Evolutionary conservation across 2,888 invertebrate species (phyloP), one percentile per base, ranked within the genome.

Genomic region (Fragum sueziense): DNA sequence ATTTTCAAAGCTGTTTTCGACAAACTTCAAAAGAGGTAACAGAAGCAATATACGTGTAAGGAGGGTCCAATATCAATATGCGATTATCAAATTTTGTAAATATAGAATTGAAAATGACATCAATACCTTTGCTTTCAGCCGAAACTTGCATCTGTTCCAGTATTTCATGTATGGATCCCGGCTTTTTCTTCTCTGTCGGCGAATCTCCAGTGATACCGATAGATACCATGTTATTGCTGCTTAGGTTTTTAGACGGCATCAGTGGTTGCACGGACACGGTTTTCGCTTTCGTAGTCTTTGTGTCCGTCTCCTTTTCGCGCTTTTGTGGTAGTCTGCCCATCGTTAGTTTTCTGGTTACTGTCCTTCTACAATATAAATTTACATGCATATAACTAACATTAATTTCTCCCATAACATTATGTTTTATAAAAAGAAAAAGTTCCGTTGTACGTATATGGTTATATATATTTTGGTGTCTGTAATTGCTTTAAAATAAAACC

Each of bases 111-210:
- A n/a, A n/a, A n/a, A n/a, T n/a, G n/a, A n/a, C n/a, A n/a, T n/a
- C n/a, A n/a, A n/a, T 68, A 82, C 82, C 82, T 71, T 73, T 37
- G 34, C 54, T 57, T 22, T 82, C 54, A 0, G 82, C 41, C 0
- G 74, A 70, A 17, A 76, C 82, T 34, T 73, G 62, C 79, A 82
- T 82, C 57, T 82, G 73, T 17, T 79, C 79, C 4, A 82, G 61
- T n/a, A 82, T 61, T 2, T 82, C 82, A 7, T 82, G 76, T 22
- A 82, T 82, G 1, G 79, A 76, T 29, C 76, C 80, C 6, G 76
- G 70, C 11, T 54, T 51, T 14, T 27, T 47, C 54, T 82, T 82
- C n/a, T 76, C 74, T 4, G 70, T 71, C 9, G 73, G 75, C 22
- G 70, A 70, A 9, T 70, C 57, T 7, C 61, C 67, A 22, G 37